Evolutionary conservation across 2,113 vertebrate species (phyloP).

Genomic region (Edolisoma coerulescens): DNA sequence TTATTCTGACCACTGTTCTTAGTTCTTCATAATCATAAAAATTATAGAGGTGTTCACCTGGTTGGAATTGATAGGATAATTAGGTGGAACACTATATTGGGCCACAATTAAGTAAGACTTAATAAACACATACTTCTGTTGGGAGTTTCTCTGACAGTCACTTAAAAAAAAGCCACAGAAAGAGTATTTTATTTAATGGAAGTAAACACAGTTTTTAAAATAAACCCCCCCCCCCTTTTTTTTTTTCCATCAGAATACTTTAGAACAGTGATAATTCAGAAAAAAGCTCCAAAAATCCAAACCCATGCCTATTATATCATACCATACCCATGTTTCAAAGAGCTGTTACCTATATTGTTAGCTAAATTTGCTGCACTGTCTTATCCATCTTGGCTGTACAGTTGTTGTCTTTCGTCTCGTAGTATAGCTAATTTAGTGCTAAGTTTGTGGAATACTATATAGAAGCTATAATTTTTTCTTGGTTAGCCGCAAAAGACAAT

Average conservation of each 20-base stretch:
- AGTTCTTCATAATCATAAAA: background rate
- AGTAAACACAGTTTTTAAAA: background rate
- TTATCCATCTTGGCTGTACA: background rate
- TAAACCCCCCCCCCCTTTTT: background rate
- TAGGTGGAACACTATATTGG: background rate
- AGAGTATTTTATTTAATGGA: background rate
- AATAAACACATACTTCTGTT: background rate
- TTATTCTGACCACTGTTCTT: background rate
- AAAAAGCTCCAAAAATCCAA: background rate
- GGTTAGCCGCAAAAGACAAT: background rate
- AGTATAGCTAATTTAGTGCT: background rate
- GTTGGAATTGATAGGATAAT: background rate
- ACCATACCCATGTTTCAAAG: background rate
- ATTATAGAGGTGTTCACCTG: background rate
- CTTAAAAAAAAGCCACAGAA: background rate
- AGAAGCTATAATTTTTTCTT: background rate
- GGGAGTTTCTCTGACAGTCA: background rate
- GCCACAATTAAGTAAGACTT: background rate
- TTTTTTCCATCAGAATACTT: background rate
- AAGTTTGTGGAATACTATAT: background rate
- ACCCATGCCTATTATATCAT: background rate
- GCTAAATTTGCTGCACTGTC: background rate
- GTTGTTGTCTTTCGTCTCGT: background rate
- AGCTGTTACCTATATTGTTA: background rate
- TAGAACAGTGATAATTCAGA: background rate